Base-by-base conservation (phyloP, 1,140 invertebrate species). In the Polypedilum pembai region DNA sequence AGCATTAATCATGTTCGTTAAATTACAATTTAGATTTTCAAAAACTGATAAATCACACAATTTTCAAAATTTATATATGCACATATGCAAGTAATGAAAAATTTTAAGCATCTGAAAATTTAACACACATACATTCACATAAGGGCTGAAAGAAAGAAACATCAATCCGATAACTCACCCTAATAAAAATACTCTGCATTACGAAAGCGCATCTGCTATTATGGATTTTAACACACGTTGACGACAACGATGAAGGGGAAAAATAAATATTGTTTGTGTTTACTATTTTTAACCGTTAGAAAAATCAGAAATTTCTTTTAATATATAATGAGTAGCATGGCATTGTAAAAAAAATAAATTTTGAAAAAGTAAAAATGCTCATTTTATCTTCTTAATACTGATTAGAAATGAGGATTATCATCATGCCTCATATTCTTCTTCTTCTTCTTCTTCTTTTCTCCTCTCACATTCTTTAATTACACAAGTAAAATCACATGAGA, bases 161-260 rank as follows among this genome's bases (percentile, higher is more conserved):
- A 56, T 45, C 41, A 15, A 12, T n/a, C 45, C 45, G 45, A 56
- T 56, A 56, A 56, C 45, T 56, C 45, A 56, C 45, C 45, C 45
- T 15, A 56, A 56, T 56, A n/a, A n/a, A n/a, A 56, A 56, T 56
- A 4, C 12, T n/a, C 4, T 56, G 45, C 45, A n/a, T 56, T 33
- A 33, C 24, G 24, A 33, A 33, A 56, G 45, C 45, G 45, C 45
- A 56, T 56, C 45, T 56, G 45, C 45, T 56, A 56, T 56, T 56
- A 56, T 56, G 15, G 45, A 56, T 56, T 56, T 56, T 56, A n/a
- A 56, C 45, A 56, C 45, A 56, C 45, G 45, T 56, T 15, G n/a
- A n/a, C n/a, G n/a, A n/a, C n/a, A n/a, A n/a, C n/a, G n/a, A n/a
- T n/a, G 45, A 56, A 56, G 45, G 45, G 45, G 45, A 56, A 56